Evolutionary conservation across 1,140 invertebrate genomes (phyloP), one percentile per base, ranked within the genome.

Genomic region (Euwallacea fornicatus): DNA sequence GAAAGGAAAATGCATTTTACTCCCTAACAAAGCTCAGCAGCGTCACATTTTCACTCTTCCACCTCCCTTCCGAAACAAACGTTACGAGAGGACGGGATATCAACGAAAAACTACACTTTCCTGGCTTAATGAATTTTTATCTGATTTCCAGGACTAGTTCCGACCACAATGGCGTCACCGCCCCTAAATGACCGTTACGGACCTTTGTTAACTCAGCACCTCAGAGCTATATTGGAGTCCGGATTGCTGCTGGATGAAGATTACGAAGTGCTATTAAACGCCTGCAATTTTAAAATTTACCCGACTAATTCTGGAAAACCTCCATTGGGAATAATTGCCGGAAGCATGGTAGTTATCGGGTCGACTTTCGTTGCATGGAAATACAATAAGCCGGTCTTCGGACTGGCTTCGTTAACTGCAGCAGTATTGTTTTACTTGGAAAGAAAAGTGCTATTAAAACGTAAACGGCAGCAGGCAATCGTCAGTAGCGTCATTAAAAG

Each of bases 211-310:
- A 50, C 47, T 10, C 44, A 58, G 6, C 69, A 73, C 54, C 41
- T 72, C 15, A 75, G 56, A 42, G 60, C 47, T n/a, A 75, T 75
- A 43, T 50, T 75, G 21, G 62, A 73, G 66, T 75, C 74, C 2
- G 72, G 72, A 42, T 46, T 75, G 13, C 54, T 75, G 6, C 43
- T 75, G 15, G 74, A 75, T 56, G 74, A 75, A 62, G 74, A 75
- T 47, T 68, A 73, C 13, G 69, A 75, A 62, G 69, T 75, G 54
- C 50, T 75, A 10, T 64, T 75, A 42, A 69, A 69, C 9, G 47
- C 13, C 11, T 62, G 47, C 33, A 71, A 72, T 61, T 66, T 71
- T 42, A 62, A 73, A 67, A 53, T 66, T 21, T 58, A 59, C 58
- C 53, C 66, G 13, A n/a, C 16, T 53, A 16, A 66, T 43, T 13